phyloP scores from a whole-genome alignment of 2,113 vertebrate genomes.

The Scartelaos histophorus region DNA sequence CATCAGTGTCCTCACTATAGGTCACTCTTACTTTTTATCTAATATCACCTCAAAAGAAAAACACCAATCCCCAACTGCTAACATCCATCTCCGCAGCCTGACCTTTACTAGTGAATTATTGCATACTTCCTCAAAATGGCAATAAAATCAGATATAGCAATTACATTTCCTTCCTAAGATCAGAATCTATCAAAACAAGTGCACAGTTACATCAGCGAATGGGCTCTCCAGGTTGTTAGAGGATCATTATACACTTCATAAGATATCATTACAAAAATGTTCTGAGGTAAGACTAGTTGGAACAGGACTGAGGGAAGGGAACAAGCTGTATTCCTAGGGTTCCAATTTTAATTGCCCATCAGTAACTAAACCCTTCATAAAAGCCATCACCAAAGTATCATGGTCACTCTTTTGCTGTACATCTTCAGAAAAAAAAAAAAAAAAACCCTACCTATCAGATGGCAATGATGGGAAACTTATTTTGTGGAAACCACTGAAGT shows the following conservation, averaged over 20 bases:
- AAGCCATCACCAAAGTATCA: background rate
- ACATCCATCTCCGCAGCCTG: background rate
- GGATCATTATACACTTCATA: background rate
- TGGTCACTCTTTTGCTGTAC: background rate
- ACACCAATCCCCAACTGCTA: background rate
- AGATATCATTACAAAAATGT: conserved; percentile 1
- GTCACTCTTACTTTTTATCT: conserved; percentile 12
- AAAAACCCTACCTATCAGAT: background rate
- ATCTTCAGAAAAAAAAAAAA: background rate
- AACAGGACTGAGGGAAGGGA: background rate
- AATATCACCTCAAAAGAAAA: conserved; percentile 1
- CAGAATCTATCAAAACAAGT: conserved; percentile 12
- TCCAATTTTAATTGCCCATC: background rate
- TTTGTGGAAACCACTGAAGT: background rate
- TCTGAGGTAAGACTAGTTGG: background rate
- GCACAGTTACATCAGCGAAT: conserved; percentile 2
- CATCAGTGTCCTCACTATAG: conserved; percentile 9
- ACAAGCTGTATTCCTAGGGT: background rate
- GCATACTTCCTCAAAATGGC: conserved; percentile 2
- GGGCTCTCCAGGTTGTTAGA: background rate
- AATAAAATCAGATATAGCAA: conserved; percentile 8
- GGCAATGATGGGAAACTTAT: background rate
- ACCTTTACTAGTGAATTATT: conserved; percentile 5
- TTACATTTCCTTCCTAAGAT: conserved; percentile 12
- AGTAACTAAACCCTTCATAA: background rate